Conservation (phyloP, 1,140 invertebrate species). For the Tetramorium parvispinum region DNA sequence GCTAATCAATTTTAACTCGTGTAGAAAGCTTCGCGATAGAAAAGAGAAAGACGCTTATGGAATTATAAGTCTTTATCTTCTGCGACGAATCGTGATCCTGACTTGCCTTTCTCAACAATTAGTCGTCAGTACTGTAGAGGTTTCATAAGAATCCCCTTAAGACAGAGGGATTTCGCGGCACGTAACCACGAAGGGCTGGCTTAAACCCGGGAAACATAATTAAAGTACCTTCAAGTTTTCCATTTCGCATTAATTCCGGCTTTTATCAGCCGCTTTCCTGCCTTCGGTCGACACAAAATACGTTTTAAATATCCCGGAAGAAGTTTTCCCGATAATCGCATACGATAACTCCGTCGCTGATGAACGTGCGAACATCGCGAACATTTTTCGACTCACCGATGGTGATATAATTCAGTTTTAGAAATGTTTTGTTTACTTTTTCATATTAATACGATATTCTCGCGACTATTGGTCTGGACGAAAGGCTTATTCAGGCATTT, state of each 20-base stretch:
- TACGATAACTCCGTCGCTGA: constrained; percentile 33
- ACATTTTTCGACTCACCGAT: neutral
- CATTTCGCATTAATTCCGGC: constrained; percentile 67
- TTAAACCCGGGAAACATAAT: constrained; percentile 68
- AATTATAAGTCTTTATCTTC: constrained; percentile 48
- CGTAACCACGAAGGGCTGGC: constrained; percentile 62
- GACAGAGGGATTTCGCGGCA: constrained; percentile 56
- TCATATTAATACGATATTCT: neutral
- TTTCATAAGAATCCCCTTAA: constrained; percentile 64
- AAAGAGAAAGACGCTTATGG: constrained; percentile 9
- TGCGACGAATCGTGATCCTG: constrained; percentile 35
- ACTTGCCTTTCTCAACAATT: constrained; percentile 64
- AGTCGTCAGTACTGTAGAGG: constrained; percentile 56
- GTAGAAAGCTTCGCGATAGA: neutral
- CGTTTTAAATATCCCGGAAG: constrained; percentile 59
- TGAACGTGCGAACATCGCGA: neutral
- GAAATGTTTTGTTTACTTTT: neutral
- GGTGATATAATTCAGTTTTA: neutral
- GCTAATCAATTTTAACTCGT: neutral
- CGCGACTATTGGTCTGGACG: neutral
- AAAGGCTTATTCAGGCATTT: neutral
- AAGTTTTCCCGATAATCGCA: constrained; percentile 29
- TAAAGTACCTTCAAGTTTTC: constrained; percentile 69
- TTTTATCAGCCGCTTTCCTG: constrained; percentile 56
- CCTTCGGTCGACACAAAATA: constrained; percentile 22